A percentile compares a stretch with the other conserved stretches of the same genome.
Conservation (phyloP, 92 coral and sea anemone genomes). For the Galaxea fascicularis region DNA sequence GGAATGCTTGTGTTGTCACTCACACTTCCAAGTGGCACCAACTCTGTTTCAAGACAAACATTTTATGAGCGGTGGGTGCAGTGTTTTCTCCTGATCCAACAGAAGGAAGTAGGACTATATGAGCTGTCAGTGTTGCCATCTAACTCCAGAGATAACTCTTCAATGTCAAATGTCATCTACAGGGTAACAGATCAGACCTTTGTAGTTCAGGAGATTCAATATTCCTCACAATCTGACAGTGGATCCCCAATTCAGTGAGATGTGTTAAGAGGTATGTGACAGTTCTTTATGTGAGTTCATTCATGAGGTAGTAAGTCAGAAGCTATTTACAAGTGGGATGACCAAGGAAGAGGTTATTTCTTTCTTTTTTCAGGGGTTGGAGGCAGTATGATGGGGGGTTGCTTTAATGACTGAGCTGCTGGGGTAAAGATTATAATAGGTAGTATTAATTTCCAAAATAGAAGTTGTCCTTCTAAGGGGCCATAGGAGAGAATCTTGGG, state of each 20-base stretch:
- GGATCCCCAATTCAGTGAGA: conserved; percentile 10
- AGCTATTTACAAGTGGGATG: too few relatives aligned
- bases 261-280: neutral
- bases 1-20: conserved; percentile 63
- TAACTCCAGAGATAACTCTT: conserved; percentile 28
- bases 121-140: conserved; percentile 63
- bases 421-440: too few relatives aligned
- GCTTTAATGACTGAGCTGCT: too few relatives aligned
- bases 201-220: conserved; percentile 51
- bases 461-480: too few relatives aligned
- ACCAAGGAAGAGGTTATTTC: too few relatives aligned
- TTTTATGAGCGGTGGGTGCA: conserved; percentile 86
- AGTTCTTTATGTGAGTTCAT: too few relatives aligned
- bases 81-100: conserved; percentile 61
- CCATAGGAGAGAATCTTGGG: too few relatives aligned
- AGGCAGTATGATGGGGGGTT: too few relatives aligned
- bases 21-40: conserved; percentile 48
- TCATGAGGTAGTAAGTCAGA: too few relatives aligned
- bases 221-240: conserved; percentile 29
- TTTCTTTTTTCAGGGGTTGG: too few relatives aligned
- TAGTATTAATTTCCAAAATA: too few relatives aligned
- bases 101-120: conserved; percentile 48
- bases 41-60: conserved; percentile 61
- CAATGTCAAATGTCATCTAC: conserved; percentile 64
- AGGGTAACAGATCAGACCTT: conserved; percentile 38